Conservation (phyloP, 1,140 invertebrate species). For the Drosophila kepulauana region DNA sequence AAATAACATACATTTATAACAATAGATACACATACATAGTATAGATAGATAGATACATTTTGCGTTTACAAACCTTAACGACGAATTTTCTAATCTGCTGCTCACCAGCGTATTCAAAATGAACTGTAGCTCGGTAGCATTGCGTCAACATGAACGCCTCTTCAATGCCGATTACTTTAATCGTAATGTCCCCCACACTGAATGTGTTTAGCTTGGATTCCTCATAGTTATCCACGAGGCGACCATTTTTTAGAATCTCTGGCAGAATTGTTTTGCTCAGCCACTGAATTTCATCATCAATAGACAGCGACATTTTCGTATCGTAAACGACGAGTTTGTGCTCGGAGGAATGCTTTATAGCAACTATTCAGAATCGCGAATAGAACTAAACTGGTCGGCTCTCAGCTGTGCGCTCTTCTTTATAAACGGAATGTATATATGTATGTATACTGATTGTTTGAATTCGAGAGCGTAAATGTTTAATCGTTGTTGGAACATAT, state of each 20-base stretch:
- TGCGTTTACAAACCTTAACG: constrained; percentile 62
- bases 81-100: constrained; percentile 54
- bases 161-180: constrained; percentile 56
- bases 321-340: no score
- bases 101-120: constrained; percentile 56
- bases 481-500: constrained; percentile 1
- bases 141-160: constrained; percentile 78
- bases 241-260: constrained; percentile 42
- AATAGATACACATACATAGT: not conserved
- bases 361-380: constrained; percentile 9
- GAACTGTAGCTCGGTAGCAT: constrained; percentile 62
- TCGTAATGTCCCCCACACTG: constrained; percentile 45
- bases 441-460: constrained; percentile 1
- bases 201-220: constrained; percentile 41
- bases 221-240: constrained; percentile 57
- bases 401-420: not conserved
- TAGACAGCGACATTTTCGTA: constrained; percentile 43
- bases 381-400: constrained; percentile 14
- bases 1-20: not conserved
- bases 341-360: not conserved
- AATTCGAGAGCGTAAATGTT: constrained; percentile 1
- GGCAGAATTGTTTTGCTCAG: constrained; percentile 47
- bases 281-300: constrained; percentile 61
- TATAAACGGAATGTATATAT: constrained; percentile 18
- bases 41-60: not conserved